Evolutionary conservation across 2,888 invertebrate genomes (phyloP).

Genomic region (Melinopterus prodromus): DNA sequence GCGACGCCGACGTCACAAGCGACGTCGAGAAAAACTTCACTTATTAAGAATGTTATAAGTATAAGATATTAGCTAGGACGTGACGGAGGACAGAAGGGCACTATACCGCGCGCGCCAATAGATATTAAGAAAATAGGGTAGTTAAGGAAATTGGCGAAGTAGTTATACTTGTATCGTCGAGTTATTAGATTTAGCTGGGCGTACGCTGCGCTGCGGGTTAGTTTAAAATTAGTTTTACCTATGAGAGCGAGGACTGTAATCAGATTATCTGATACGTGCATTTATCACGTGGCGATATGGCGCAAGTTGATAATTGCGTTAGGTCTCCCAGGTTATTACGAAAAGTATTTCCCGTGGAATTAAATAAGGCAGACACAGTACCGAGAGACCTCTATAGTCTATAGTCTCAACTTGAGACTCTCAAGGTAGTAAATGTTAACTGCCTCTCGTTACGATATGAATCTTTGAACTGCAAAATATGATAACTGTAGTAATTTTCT

Average conservation of each 20-base stretch:
- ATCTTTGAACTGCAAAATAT: too few species aligned
- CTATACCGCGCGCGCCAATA: slow-evolving; percentile 40
- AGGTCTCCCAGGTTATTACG: not conserved
- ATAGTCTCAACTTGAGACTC: too few species aligned
- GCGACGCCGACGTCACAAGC: slow-evolving; percentile 30
- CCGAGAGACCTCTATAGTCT: not conserved
- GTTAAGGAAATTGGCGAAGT: slow-evolving; percentile 58
- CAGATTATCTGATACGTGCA: not conserved
- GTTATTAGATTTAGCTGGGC: slow-evolving; percentile 55
- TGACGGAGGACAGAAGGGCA: slow-evolving; percentile 38
- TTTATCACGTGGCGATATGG: not conserved
- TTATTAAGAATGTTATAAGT: slow-evolving; percentile 58
- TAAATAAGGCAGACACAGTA: not conserved
- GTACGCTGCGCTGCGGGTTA: slow-evolving; percentile 43
- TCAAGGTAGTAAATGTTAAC: too few species aligned
- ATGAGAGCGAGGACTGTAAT: not conserved
- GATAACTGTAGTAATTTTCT: too few species aligned
- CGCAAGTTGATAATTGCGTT: not conserved
- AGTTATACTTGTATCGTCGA: slow-evolving; percentile 55
- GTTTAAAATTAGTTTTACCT: slow-evolving; percentile 20
- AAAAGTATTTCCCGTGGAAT: not conserved
- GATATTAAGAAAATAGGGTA: slow-evolving; percentile 58
- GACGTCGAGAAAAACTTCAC: slow-evolving; percentile 56
- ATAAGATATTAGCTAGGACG: slow-evolving; percentile 52
- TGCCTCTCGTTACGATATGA: too few species aligned